Evolutionary conservation across 2,113 vertebrate species (phyloP), one percentile per base, ranked within the genome.

Genomic region (Cromileptes altivelis): DNA sequence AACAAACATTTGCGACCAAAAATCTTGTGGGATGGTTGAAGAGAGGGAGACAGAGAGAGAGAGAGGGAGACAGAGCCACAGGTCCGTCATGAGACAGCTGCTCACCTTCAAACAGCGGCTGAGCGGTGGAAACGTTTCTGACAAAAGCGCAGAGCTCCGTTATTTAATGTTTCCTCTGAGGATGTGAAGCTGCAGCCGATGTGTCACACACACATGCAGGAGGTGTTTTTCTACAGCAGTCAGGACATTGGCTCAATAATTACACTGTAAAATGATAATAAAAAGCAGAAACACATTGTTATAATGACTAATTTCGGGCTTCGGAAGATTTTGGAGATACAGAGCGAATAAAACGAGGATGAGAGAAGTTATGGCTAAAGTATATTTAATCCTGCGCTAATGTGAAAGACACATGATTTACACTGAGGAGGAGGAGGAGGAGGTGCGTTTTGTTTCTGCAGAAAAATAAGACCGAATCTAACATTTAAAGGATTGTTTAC

Each of bases 1-100:
- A 89, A 93, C 92, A 94, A 94, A 94, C 91, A 92, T 92, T 94
- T 93, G 85, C 74, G 70, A 77, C 86, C 50, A 84, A 18, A 30
- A 18, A 87, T 90, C 82, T 87, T 85, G 79, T 76, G 81, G 83
- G 85, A 85, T 90, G 82, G 81, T 86, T 91, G 81, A 82, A 90
- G 86, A 85, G 73, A 64, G 30, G 12, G 33, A 55, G 30, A 8
- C 10, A 64, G 15, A 45, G 61, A 65, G 30, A 65, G 30, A 33
- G 52, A 60, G n/a, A 55, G 4, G 21, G 1, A 50, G 50, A 11
- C n/a, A 47, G 63, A 67, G 86, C 67, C 33, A 69, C 77, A 81
- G 86, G 85, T 88, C 75, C 53, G 69, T 47, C 71, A 53, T 14
- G 78, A 86, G 85, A 81, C 92, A 94, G 90, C 92, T 94, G 92